Percentiles rank a stretch among this genome's conserved stretches.
Conservation (phyloP, 2,888 invertebrate species). For the Pseudoips prasinana region DNA sequence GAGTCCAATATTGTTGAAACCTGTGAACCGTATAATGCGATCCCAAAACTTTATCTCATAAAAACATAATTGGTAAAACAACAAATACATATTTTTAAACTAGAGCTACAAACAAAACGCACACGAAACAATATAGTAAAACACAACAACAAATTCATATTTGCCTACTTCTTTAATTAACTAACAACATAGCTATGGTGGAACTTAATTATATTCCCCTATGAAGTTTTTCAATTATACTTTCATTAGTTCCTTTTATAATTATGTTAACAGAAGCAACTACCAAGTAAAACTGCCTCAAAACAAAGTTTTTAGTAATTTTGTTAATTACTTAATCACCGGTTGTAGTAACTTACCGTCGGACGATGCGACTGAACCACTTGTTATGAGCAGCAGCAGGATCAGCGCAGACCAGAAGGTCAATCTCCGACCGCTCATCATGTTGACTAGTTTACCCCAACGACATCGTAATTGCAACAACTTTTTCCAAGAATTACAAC, state of each 20-base stretch:
- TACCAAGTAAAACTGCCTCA: constrained; percentile 10
- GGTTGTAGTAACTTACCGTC: constrained; percentile 63
- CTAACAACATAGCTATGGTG: constrained; percentile 5
- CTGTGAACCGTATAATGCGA: no score
- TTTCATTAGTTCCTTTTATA: constrained; percentile 11
- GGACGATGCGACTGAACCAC: constrained; percentile 54
- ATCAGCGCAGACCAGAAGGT: constrained; percentile 48
- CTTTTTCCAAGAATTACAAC: constrained; percentile 56
- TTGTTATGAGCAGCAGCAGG: constrained; percentile 55
- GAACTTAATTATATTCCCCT: constrained; percentile 8
- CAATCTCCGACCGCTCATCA: constrained; percentile 62
- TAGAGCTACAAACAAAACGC: no score
- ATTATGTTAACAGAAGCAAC: constrained; percentile 18
- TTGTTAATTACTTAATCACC: constrained; percentile 21
- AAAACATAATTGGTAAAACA: no score
- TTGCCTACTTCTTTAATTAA: constrained; percentile 6
- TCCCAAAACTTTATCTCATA: no score
- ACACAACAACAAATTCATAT: constrained; percentile 3
- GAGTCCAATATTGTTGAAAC: no score
- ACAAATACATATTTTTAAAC: no score
- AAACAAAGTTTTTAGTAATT: constrained; percentile 25
- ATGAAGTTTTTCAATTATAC: constrained; percentile 17
- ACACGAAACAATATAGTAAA: not conserved
- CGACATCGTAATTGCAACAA: constrained; percentile 60
- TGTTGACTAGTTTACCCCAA: constrained; percentile 60